phyloP scores from a whole-genome alignment of 2,888 invertebrate species.

The Odontothrips loti region DNA sequence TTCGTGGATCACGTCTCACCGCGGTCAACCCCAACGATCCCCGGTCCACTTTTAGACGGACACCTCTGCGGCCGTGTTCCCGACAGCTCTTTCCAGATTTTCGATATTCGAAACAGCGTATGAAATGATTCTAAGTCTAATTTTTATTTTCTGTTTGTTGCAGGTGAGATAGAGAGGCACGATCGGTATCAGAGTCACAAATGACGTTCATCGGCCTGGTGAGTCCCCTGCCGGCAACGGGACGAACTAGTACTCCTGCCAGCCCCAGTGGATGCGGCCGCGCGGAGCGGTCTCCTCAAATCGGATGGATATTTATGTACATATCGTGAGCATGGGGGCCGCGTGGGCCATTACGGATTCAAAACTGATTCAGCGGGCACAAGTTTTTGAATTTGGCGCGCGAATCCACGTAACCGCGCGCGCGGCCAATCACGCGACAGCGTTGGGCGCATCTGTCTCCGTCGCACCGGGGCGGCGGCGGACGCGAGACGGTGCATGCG shows the following conservation, averaged over 20 bases:
- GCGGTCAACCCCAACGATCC: too few species aligned
- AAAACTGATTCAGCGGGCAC: neutral
- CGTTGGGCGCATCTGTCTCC: neutral
- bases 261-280: neutral
- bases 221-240: neutral
- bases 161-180: neutral
- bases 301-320: slow-evolving; percentile 20
- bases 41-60: too few species aligned
- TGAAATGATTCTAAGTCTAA: neutral
- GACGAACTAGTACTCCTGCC: too few species aligned
- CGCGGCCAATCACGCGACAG: too few species aligned
- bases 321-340: neutral
- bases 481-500: neutral
- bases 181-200: too few species aligned
- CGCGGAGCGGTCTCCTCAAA: neutral
- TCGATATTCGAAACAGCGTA: too few species aligned
- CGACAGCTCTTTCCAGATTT: too few species aligned
- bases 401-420: too few species aligned
- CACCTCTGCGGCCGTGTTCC: too few species aligned
- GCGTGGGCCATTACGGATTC: neutral
- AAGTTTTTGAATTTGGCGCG: neutral
- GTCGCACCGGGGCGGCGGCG: neutral
- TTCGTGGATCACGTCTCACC: too few species aligned
- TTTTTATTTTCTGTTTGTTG: neutral
- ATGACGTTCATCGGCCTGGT: too few species aligned